Conservation (phyloP, 2,113 vertebrate genomes). For the Eubucco bourcierii region DNA sequence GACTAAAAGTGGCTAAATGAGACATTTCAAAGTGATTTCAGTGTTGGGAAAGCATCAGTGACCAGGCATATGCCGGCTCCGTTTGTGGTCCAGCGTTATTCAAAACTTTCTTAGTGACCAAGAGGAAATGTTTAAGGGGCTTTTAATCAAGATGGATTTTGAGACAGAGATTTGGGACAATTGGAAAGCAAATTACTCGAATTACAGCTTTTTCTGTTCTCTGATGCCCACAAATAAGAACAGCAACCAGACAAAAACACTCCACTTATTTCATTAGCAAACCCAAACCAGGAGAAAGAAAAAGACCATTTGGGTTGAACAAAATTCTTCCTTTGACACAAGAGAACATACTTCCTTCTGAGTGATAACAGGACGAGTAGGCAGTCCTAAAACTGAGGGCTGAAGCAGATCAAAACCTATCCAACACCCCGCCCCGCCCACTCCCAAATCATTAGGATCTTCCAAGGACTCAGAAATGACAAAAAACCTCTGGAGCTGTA, state of each 20-base stretch:
- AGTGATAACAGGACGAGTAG: neutral
- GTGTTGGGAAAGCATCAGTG: neutral
- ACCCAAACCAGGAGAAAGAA: neutral
- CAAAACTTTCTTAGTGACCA: neutral
- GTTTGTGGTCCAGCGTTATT: neutral
- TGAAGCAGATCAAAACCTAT: neutral
- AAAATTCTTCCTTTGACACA: neutral
- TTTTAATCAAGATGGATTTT: neutral
- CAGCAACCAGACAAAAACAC: neutral
- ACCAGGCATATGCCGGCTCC: neutral
- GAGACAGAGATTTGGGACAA: neutral
- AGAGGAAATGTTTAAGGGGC: neutral
- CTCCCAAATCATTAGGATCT: neutral
- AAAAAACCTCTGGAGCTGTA: neutral
- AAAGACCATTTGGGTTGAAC: neutral
- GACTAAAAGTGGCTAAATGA: conserved; percentile 1
- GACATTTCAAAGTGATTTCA: neutral
- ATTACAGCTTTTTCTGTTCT: neutral
- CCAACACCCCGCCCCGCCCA: accelerated
- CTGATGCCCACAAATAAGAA: neutral
- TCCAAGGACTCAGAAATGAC: neutral
- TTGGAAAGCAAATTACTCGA: neutral
- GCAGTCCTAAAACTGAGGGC: neutral
- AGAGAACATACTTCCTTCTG: neutral
- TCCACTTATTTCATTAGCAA: neutral